phyloP scores from a whole-genome alignment of 2,888 invertebrate species.

The Amphiduros pacificus region DNA sequence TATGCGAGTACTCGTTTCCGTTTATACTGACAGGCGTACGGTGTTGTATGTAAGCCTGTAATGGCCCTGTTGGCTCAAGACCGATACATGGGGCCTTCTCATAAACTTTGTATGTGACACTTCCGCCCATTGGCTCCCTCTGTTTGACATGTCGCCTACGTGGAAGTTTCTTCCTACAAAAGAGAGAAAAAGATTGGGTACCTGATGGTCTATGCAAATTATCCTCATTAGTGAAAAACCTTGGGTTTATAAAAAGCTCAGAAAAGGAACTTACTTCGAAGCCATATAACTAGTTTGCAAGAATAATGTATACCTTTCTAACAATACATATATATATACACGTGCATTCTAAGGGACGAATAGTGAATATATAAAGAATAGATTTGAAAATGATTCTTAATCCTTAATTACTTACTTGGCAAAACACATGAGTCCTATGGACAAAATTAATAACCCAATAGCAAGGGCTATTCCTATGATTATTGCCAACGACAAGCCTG shows the following conservation, averaged over 20 bases:
- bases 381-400: too few species aligned
- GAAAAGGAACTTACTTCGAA: too few species aligned
- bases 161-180: neutral
- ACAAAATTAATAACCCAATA: conserved; percentile 12
- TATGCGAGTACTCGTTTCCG: conserved; percentile 16
- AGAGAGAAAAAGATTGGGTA: neutral
- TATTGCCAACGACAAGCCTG: conserved; percentile 15
- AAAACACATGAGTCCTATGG: conserved; percentile 16
- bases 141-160: neutral
- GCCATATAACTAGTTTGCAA: too few species aligned
- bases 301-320: too few species aligned
- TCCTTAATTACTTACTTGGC: conserved; percentile 13
- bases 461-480: conserved; percentile 14
- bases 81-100: neutral
- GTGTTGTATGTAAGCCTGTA: neutral
- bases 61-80: neutral
- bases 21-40: neutral
- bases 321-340: too few species aligned
- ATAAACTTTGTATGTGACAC: neutral
- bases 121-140: neutral
- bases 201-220: too few species aligned
- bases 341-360: too few species aligned
- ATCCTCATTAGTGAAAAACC: too few species aligned
- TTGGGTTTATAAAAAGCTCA: too few species aligned
- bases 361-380: too few species aligned